Percentiles rank a stretch among this genome's conserved stretches.
These are phyloP conservation scores for Siniperca chuatsi DNA, from an alignment of 2,113 vertebrate species.

Conservation along the genomic window DNA sequence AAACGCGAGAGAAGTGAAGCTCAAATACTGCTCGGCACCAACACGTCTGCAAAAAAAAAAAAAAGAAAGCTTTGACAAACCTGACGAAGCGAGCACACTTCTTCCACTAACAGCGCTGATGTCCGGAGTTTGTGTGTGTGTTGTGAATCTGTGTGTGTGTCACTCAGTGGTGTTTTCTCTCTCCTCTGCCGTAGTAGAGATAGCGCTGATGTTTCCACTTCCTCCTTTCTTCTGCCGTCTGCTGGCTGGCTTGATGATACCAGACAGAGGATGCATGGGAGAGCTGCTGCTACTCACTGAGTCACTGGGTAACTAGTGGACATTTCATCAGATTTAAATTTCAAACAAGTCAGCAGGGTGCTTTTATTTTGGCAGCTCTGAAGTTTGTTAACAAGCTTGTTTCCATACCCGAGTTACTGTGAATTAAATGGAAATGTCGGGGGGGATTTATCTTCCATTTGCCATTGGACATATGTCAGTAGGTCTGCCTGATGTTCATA, in stretches of 20 bases:
- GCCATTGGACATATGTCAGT: too few relatives aligned
- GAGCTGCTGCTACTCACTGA: slow-evolving; percentile 1
- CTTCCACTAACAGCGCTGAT: slow-evolving; percentile 67
- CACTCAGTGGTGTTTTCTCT: slow-evolving; percentile 50
- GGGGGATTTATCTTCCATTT: too few relatives aligned
- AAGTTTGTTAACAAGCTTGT: too few relatives aligned
- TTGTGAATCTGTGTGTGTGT: slow-evolving; percentile 47
- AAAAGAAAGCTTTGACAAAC: slow-evolving; percentile 70
- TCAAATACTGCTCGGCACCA: not conserved
- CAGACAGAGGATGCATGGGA: slow-evolving; percentile 32
- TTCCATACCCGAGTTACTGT: too few relatives aligned
- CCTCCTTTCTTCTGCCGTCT: slow-evolving; percentile 84
- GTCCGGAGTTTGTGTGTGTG: slow-evolving; percentile 73
- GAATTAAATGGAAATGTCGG: too few relatives aligned
- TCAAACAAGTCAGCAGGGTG: not conserved
- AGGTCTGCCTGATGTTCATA: too few relatives aligned
- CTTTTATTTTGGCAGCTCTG: not conserved
- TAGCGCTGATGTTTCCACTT: slow-evolving; percentile 85
- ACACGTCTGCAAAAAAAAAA: not conserved
- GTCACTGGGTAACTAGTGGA: not conserved
- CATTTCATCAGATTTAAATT: not conserved
- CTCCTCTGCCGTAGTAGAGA: slow-evolving; percentile 51
- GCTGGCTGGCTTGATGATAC: slow-evolving; percentile 69
- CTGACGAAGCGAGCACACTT: slow-evolving; percentile 76
- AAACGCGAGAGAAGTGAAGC: slow-evolving; percentile 34